A percentile compares a stretch with the other conserved stretches of the same genome.
These are phyloP conservation scores for Zoanthus sociatus DNA, from an alignment of 92 coral and sea anemone genomes.

Conservation along the genomic window DNA sequence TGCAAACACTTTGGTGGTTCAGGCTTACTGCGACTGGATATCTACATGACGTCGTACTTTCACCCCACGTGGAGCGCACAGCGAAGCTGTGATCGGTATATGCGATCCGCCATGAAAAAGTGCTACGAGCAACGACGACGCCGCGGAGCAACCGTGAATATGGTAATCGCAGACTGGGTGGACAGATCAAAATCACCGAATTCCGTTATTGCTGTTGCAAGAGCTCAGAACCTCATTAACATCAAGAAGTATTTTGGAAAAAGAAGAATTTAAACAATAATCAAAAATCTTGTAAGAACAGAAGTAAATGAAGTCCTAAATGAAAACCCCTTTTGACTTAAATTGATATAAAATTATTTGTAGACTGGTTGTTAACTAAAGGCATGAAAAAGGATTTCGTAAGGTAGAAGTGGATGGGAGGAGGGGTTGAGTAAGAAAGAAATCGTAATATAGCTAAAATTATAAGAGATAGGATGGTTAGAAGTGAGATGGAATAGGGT, in stretches of 20 bases:
- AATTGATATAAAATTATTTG: too few relatives aligned
- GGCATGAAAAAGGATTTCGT: too few relatives aligned
- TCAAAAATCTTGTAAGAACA: background rate
- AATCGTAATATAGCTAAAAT: too few relatives aligned
- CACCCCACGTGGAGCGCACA: slow-evolving; percentile 29
- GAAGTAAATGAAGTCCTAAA: too few relatives aligned
- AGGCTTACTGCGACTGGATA: slow-evolving; percentile 29
- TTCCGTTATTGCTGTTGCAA: slow-evolving; percentile 48
- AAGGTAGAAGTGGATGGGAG: too few relatives aligned
- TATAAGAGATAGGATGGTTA: too few relatives aligned
- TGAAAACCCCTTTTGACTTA: too few relatives aligned
- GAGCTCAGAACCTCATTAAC: slow-evolving; percentile 32
- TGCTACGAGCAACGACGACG: slow-evolving; percentile 28
- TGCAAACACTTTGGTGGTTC: slow-evolving; percentile 15
- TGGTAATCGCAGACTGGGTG: slow-evolving; percentile 65
- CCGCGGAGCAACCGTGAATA: slow-evolving; percentile 56
- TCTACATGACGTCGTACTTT: slow-evolving; percentile 26
- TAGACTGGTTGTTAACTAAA: too few relatives aligned
- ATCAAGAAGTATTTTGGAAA: background rate
- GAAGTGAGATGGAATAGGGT: too few relatives aligned
- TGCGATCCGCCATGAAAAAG: slow-evolving; percentile 35
- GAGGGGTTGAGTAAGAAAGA: too few relatives aligned
- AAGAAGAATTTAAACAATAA: background rate
- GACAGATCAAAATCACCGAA: slow-evolving; percentile 34
- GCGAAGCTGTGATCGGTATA: slow-evolving; percentile 2